These are phyloP conservation scores for Nomada ferruginata DNA, from an alignment of 2,888 invertebrate genomes.

Conservation along the genomic window DNA sequence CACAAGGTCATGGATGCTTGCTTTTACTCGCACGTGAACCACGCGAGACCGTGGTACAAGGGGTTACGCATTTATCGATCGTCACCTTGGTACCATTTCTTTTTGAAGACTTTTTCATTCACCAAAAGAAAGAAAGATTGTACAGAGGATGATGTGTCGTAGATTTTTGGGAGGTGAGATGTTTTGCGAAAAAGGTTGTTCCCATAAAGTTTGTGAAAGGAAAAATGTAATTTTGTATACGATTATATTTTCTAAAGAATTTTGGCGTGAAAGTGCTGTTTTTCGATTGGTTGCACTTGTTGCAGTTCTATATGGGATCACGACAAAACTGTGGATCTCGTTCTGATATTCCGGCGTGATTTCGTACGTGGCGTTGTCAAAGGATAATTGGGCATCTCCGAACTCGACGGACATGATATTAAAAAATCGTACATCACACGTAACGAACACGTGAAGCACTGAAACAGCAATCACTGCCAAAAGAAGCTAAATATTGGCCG, in stretches of 20 bases:
- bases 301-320: background rate
- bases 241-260: too few relatives aligned
- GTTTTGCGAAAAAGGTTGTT: too few relatives aligned
- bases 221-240: too few relatives aligned
- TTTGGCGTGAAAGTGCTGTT: too few relatives aligned
- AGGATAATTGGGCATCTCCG: background rate
- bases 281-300: too few relatives aligned
- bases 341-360: background rate
- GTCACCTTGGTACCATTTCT: background rate
- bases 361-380: background rate
- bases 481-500: background rate
- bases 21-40: background rate
- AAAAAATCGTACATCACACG: background rate
- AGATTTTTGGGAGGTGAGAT: too few relatives aligned
- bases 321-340: background rate
- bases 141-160: too few relatives aligned
- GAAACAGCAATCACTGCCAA: slow-evolving; percentile 5
- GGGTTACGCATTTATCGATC: background rate
- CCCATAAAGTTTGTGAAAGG: too few relatives aligned
- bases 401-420: background rate
- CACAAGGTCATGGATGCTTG: slow-evolving; percentile 57
- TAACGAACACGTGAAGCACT: background rate
- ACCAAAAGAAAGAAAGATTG: too few relatives aligned
- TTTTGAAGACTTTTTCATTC: background rate
- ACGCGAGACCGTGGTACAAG: background rate